Percentiles rank a stretch among this genome's conserved stretches.
Evolutionary conservation across 2,113 vertebrate genomes (phyloP).

Genomic region (Alexandromys fortis): DNA sequence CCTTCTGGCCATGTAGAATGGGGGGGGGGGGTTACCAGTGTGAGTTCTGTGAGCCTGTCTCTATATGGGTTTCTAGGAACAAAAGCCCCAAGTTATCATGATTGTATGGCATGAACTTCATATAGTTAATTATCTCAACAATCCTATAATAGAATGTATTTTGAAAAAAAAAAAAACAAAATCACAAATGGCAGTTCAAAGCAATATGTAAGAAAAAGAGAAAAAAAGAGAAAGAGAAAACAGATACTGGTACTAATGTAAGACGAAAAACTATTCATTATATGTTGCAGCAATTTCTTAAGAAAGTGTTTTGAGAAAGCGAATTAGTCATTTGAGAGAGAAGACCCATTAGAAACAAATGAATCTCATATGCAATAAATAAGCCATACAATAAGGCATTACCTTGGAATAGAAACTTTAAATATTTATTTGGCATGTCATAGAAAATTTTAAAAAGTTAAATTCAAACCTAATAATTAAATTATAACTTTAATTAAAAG

Average conservation of each 20-base stretch:
- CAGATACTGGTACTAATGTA: neutral
- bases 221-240: neutral
- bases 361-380: neutral
- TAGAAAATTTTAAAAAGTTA: neutral
- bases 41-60: neutral
- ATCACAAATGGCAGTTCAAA: neutral
- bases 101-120: neutral
- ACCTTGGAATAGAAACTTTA: neutral
- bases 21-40: too few relatives aligned
- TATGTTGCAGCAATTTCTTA: neutral
- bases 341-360: neutral
- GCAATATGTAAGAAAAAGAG: neutral
- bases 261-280: neutral
- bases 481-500: neutral
- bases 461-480: neutral
- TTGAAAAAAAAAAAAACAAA: neutral
- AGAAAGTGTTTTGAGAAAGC: neutral
- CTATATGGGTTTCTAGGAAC: too few relatives aligned
- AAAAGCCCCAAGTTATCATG: too few relatives aligned
- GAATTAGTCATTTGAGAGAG: fast-evolving
- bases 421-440: neutral
- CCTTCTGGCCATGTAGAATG: neutral
- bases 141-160: too few relatives aligned
- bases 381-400: neutral
- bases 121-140: neutral